These are phyloP conservation scores for Pristionchus maxplancki DNA, from an alignment of 2,888 invertebrate genomes.

Conservation along the genomic window DNA sequence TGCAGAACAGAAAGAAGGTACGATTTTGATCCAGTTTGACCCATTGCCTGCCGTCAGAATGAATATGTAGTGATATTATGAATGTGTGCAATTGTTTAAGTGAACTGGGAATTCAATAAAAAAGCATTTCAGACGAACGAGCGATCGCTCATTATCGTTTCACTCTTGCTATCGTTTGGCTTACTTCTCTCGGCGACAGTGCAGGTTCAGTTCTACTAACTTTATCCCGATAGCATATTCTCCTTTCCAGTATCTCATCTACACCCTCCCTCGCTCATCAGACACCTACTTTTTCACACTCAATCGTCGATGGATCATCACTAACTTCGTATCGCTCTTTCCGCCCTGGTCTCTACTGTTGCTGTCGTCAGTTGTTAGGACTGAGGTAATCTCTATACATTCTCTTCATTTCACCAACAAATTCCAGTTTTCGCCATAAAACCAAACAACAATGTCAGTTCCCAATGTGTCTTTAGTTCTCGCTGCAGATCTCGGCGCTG, in stretches of 20 bases:
- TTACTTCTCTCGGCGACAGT: not conserved
- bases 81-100: no score
- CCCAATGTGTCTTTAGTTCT: not conserved
- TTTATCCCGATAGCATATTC: not conserved
- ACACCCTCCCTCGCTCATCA: not conserved
- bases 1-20: conserved; percentile 13
- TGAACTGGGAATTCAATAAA: no score
- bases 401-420: not conserved
- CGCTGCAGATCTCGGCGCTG: not conserved
- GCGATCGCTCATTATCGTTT: conserved; percentile 34
- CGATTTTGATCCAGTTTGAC: no score
- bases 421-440: not conserved
- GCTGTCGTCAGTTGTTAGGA: conserved; percentile 25
- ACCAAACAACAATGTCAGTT: not conserved
- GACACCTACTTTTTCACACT: conserved; percentile 26
- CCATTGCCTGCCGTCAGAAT: no score
- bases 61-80: no score
- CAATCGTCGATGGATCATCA: conserved; percentile 49
- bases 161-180: conserved; percentile 4
- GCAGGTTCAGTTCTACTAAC: no score
- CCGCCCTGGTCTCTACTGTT: conserved; percentile 48
- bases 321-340: conserved; percentile 43
- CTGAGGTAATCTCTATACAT: conserved; percentile 15
- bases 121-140: not conserved
- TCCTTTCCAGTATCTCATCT: conserved; percentile 38